Conservation (phyloP, 2,113 vertebrate species). For the Aepyceros melampus region DNA sequence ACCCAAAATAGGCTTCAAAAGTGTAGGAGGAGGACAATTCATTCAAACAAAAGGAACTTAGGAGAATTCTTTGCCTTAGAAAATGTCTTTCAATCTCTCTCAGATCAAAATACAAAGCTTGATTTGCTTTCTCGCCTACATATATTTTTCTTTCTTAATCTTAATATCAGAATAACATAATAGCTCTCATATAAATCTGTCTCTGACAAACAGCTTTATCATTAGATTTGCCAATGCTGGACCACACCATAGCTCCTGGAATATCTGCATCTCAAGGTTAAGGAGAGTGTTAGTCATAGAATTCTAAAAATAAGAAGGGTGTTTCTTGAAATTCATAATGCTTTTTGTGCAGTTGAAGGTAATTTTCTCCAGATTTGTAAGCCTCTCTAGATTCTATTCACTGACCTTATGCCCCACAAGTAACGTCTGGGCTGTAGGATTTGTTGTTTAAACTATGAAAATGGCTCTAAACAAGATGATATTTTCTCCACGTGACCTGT, state of each 20-base stretch:
- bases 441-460: slow-evolving; percentile 58
- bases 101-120: slow-evolving; percentile 38
- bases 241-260: background rate
- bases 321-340: slow-evolving; percentile 60
- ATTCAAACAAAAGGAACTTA: slow-evolving; percentile 49
- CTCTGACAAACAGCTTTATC: background rate
- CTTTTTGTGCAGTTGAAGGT: slow-evolving; percentile 35
- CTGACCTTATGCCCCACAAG: slow-evolving; percentile 19
- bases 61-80: slow-evolving; percentile 33
- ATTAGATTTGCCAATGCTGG: background rate
- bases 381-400: slow-evolving; percentile 24
- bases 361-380: slow-evolving; percentile 58
- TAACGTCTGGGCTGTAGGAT: slow-evolving; percentile 41
- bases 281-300: background rate
- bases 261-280: slow-evolving; percentile 31
- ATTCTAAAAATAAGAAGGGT: slow-evolving; percentile 50
- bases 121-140: slow-evolving; percentile 42
- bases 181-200: background rate
- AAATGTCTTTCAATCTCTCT: slow-evolving; percentile 38
- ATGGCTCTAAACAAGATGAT: slow-evolving; percentile 52
- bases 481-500: slow-evolving; percentile 37
- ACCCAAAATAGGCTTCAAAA: slow-evolving; percentile 40
- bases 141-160: slow-evolving; percentile 12
- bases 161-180: slow-evolving; percentile 5
- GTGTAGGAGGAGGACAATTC: slow-evolving; percentile 15